Evolutionary conservation across 2,888 invertebrate species (phyloP), one percentile per base, ranked within the genome.

Genomic region (Cataglyphis rosenhaueri): DNA sequence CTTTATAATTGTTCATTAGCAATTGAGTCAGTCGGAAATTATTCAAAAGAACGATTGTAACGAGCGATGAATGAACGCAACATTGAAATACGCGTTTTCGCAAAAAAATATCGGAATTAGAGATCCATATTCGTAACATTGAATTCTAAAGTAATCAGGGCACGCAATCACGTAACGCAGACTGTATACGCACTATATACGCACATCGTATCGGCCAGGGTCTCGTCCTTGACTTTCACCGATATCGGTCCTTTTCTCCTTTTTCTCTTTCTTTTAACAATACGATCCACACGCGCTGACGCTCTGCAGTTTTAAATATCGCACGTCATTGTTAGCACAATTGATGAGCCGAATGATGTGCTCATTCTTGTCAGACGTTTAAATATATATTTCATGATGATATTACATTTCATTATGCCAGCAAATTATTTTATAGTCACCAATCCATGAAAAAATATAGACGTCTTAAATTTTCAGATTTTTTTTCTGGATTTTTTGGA

Each of bases 211-310:
- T 82, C 66, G 65, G 66, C 12, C 79, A 68, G 2, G n/a, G 66
- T n/a, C 74, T 62, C 84, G 87, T 78, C 85, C 87, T 89, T 89
- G 88, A 89, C 87, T 89, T 89, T 89, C 85, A 82, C 85, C 75
- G 68, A 59, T 84, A 82, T 81, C 78, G 81, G 78, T 61, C 61
- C 83, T 75, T 71, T 57, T 55, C 55, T 52, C 76, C 82, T 81
- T 62, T 75, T 83, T 57, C 74, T 48, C 57, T 79, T 73, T 64
- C 52, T 41, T 32, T 70, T 78, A 65, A 74, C 75, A 75, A 85
- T 78, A 32, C 38, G 55, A 70, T 76, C 64, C 48, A 12, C 35
- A 12, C 41, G 64, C 18, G 21, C 29, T 68, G 64, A 64, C 15
- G 25, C 59, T 75, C 10, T 32, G 41, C 66, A 44, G 59, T 71